Conservation (phyloP, 2,797 vertebrate genomes). For the Chiloscyllium punctatum region DNA sequence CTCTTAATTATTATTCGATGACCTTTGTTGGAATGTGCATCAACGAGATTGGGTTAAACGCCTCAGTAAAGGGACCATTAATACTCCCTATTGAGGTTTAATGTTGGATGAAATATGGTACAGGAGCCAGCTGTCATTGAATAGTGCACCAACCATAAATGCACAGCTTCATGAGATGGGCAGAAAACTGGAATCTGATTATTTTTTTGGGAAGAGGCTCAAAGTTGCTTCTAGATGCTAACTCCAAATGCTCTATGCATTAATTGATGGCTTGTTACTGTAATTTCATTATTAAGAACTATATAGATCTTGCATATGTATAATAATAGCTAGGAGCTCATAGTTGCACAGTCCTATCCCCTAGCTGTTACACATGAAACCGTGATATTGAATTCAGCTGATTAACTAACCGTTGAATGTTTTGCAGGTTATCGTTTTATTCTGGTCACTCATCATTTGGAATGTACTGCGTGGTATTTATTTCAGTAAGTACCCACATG, state of each 20-base stretch:
- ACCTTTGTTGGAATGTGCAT: neutral
- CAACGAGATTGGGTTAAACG: neutral
- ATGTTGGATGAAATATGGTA: neutral
- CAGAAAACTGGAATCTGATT: neutral
- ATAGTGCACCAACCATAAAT: neutral
- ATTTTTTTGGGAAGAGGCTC: neutral
- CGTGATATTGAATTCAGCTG: too few species aligned
- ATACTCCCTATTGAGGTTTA: neutral
- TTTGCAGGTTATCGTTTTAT: slow-evolving; percentile 61
- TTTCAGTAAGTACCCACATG: slow-evolving; percentile 55
- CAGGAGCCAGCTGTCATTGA: neutral
- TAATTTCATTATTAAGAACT: neutral
- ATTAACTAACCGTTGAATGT: neutral
- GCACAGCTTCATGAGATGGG: neutral
- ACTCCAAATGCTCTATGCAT: neutral
- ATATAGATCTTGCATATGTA: neutral
- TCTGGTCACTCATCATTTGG: slow-evolving; percentile 66
- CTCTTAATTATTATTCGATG: neutral
- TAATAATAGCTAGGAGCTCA: neutral
- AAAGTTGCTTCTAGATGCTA: neutral
- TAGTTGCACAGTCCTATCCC: neutral
- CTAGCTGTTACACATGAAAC: neutral
- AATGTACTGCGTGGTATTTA: slow-evolving; percentile 69
- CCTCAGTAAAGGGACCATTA: neutral
- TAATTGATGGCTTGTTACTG: neutral